Percentiles rank a stretch among this genome's conserved stretches.
These are phyloP conservation scores for Sphaeridia pumilis DNA, from an alignment of 2,888 invertebrate species.

Conservation along the genomic window DNA sequence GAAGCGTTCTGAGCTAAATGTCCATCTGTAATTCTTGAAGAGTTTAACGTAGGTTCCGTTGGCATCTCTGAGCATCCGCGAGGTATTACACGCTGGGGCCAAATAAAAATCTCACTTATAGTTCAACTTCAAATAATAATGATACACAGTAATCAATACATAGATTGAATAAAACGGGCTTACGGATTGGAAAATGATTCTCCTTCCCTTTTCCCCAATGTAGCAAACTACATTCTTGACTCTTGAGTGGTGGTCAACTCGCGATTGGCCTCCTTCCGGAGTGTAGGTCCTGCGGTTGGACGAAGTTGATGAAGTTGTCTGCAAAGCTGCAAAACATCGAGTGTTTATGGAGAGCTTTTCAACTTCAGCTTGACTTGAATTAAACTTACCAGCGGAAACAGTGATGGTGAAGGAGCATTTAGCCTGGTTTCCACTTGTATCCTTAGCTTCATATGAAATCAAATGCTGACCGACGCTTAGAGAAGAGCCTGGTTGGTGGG, in stretches of 20 bases:
- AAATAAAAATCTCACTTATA: not conserved
- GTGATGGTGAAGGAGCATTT: slow-evolving; percentile 42
- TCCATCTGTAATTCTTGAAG: slow-evolving; percentile 22
- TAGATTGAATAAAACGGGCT: not conserved
- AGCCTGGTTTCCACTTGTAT: slow-evolving; percentile 44
- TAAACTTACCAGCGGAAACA: slow-evolving; percentile 27
- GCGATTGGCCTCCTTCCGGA: slow-evolving; percentile 24
- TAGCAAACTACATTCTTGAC: slow-evolving; percentile 35
- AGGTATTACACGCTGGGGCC: slow-evolving; percentile 32
- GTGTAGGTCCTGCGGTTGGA: slow-evolving; percentile 8
- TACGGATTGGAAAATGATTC: slow-evolving; percentile 35
- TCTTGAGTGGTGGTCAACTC: slow-evolving; percentile 24
- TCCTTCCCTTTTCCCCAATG: slow-evolving; percentile 35
- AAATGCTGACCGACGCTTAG: slow-evolving; percentile 43
- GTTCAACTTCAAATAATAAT: not conserved
- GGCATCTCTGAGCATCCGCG: slow-evolving; percentile 35
- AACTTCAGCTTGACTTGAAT: not conserved
- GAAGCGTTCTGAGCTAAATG: slow-evolving; percentile 34
- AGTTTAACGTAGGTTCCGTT: slow-evolving; percentile 26
- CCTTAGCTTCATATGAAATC: slow-evolving; percentile 44
- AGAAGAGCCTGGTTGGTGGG: slow-evolving; percentile 42
- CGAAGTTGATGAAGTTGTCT: not conserved
- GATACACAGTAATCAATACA: not conserved
- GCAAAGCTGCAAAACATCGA: not conserved
- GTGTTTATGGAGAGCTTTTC: no score